Evolutionary conservation across 2,888 invertebrate species (phyloP).

Genomic region (Thereva nobilitata): DNA sequence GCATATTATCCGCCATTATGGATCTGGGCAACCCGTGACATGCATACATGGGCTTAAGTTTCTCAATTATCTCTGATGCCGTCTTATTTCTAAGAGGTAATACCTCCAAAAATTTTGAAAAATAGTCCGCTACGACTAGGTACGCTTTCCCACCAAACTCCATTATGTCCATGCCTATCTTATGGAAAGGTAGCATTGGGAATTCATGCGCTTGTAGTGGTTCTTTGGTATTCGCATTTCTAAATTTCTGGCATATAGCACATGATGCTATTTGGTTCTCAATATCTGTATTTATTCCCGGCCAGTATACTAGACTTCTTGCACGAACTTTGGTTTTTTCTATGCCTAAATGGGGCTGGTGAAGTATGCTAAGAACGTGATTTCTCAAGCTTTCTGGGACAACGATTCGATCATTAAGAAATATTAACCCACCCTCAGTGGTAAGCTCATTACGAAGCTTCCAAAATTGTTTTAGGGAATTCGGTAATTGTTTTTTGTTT

Average conservation of each 20-base stretch:
- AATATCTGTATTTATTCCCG: slow-evolving; percentile 39
- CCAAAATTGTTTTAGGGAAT: slow-evolving; percentile 38
- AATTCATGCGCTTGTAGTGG: slow-evolving; percentile 45
- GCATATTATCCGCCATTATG: too few species aligned
- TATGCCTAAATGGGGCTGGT: slow-evolving; percentile 44
- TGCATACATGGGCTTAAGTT: too few species aligned
- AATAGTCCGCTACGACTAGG: too few species aligned
- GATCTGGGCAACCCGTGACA: too few species aligned
- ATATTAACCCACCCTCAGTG: slow-evolving; percentile 42
- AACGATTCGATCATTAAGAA: slow-evolving; percentile 42
- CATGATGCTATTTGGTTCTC: slow-evolving; percentile 38
- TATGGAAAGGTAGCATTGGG: too few species aligned
- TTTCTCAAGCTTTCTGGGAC: slow-evolving; percentile 41
- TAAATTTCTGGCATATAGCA: slow-evolving; percentile 43
- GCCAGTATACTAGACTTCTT: slow-evolving; percentile 43
- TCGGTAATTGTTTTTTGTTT: slow-evolving; percentile 29
- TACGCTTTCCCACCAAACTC: too few species aligned
- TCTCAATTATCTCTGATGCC: too few species aligned
- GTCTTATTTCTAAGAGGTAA: slow-evolving; percentile 44
- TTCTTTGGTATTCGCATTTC: slow-evolving; percentile 22
- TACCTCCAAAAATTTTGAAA: too few species aligned
- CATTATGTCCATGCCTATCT: too few species aligned
- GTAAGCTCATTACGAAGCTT: slow-evolving; percentile 41
- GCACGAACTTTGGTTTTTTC: slow-evolving; percentile 42
- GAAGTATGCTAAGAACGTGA: slow-evolving; percentile 42